Conservation (phyloP, 2,113 vertebrate species). For the Fulica atra region DNA sequence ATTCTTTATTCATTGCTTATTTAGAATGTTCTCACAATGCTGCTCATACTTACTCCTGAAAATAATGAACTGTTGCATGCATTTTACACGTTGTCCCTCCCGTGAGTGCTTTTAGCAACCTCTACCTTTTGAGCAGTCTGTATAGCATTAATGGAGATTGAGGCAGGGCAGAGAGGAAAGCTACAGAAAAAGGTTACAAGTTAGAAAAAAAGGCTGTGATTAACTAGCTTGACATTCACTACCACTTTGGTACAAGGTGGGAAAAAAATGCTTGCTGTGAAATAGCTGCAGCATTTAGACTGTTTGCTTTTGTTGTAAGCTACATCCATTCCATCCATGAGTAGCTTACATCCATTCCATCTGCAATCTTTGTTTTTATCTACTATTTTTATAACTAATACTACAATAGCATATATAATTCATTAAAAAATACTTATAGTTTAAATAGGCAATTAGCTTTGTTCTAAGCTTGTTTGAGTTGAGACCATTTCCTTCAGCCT, state of each 20-base stretch:
- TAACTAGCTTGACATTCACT: constrained; percentile 64
- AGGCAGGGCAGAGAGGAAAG: constrained; percentile 19
- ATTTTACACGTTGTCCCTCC: constrained; percentile 42
- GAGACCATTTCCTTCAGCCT: neutral
- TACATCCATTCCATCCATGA: too few relatives aligned
- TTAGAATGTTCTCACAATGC: neutral
- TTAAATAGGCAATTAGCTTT: neutral
- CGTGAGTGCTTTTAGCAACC: constrained; percentile 60
- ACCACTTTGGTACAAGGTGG: neutral
- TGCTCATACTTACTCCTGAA: constrained; percentile 11
- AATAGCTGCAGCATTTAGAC: neutral
- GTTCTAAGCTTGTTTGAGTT: neutral
- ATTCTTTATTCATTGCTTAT: neutral
- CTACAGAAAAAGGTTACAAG: constrained; percentile 39
- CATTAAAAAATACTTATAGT: neutral
- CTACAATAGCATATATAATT: neutral
- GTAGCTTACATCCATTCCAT: too few relatives aligned
- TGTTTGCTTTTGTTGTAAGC: neutral
- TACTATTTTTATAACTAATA: neutral
- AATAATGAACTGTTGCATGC: constrained; percentile 53
- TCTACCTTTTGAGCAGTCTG: constrained; percentile 22
- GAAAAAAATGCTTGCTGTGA: neutral
- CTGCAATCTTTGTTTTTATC: neutral
- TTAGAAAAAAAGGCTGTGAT: constrained; percentile 23
- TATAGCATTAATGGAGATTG: constrained; percentile 42